Conservation (phyloP, 2,113 vertebrate genomes). For the Microcebus jonahi region DNA sequence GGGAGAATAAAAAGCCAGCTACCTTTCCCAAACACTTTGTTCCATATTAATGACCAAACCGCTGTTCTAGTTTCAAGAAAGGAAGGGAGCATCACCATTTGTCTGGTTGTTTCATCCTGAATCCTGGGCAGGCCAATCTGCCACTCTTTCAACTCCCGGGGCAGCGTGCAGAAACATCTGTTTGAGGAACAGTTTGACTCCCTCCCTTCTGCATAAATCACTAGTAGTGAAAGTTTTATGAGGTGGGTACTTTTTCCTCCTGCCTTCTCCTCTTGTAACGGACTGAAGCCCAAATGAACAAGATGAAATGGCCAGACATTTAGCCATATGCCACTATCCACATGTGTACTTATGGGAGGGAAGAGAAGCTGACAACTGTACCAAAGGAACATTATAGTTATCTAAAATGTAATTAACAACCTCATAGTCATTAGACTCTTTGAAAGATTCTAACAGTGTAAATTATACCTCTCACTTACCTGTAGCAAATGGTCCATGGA, state of each 20-base stretch:
- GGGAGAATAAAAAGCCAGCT: neutral
- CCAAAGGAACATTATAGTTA: constrained; percentile 35
- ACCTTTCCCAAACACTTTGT: constrained; percentile 61
- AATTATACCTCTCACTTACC: constrained; percentile 76
- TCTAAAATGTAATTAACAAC: neutral
- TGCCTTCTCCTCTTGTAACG: neutral
- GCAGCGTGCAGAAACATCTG: constrained; percentile 60
- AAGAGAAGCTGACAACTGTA: neutral
- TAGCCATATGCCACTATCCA: neutral
- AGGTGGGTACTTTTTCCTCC: neutral
- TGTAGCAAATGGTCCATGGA: constrained; percentile 52
- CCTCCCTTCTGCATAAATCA: constrained; percentile 50
- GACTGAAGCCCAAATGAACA: constrained; percentile 27
- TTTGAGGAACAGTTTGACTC: constrained; percentile 58
- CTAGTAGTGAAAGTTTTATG: constrained; percentile 56
- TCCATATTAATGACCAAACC: constrained; percentile 61
- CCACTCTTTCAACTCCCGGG: constrained; percentile 44
- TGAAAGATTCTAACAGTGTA: neutral
- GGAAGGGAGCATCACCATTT: neutral
- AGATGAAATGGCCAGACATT: constrained; percentile 53
- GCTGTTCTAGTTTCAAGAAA: constrained; percentile 12
- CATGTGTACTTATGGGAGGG: neutral
- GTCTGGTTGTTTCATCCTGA: constrained; percentile 63
- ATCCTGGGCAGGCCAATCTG: constrained; percentile 63
- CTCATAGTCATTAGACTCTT: neutral